Base-by-base conservation (phyloP, 2,888 invertebrate genomes). In the Alcis repandata region DNA sequence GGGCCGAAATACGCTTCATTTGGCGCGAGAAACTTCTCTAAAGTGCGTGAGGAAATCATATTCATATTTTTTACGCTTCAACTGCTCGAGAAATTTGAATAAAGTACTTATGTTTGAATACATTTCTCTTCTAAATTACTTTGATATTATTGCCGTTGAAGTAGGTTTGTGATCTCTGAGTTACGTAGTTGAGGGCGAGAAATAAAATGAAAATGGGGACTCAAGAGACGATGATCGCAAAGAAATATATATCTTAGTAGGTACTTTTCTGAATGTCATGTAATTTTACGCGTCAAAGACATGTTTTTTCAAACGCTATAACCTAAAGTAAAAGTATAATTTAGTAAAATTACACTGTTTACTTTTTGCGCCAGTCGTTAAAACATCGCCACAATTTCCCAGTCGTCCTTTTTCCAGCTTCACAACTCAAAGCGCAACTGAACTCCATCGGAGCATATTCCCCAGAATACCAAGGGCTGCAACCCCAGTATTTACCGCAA, bases 51-150 rank as follows among this genome's bases (percentile, higher is more conserved):
- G 86, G 84, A 89, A 91, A 91, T 91, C 91, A 87, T 92, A 92
- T 92, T 92, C 92, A 91, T 92, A 90, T 91, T 92, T 92, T 91
- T 92, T 90, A 84, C 91, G 86, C 88, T 87, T 89, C 89, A 89
- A 91, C 89, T 91, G 91, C 80, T 90, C 85, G 83, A 84, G 85
- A 83, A 79, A 91, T 92, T 92, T 91, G 89, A 91, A 92, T 92
- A 91, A 90, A 79, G 71, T 73, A 72, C 73, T 73, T 73, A 70
- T 68, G 73, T 73, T 73, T 71, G 73, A 73, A 70, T 73, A 73
- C 70, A 72, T 71, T 73, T 70, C 70, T 72, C 70, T 73, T 71
- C 71, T 70, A 73, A 71, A 73, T 73, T 72, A 71, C 73, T 71
- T 71, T 69, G 67, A 67, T 70, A 68, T 72, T 68, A 64, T 66